Conservation (phyloP, 1,140 invertebrate species). For the Augochlora pura region DNA sequence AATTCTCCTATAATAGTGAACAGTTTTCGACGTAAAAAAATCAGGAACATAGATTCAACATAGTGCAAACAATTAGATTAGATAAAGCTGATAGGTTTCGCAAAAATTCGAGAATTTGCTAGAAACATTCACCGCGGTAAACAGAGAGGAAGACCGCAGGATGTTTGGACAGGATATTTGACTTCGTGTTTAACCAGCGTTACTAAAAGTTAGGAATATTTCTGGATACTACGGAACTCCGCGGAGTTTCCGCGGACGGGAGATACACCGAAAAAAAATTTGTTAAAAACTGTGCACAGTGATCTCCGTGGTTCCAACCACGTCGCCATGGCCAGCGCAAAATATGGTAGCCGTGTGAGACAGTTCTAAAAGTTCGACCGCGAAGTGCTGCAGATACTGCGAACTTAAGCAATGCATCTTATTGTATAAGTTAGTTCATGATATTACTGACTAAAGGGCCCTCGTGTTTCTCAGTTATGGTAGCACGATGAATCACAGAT, state of each 20-base stretch:
- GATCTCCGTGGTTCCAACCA: background rate
- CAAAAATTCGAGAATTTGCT: no score
- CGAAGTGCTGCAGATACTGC: conserved; percentile 5
- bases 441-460: conserved; percentile 25
- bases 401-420: conserved; percentile 29
- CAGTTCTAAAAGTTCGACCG: conserved; percentile 18
- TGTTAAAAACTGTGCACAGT: background rate
- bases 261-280: background rate
- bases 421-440: conserved; percentile 29
- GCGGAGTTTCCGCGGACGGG: background rate
- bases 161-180: no score
- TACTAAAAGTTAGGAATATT: no score
- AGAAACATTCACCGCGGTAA: no score
- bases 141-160: no score
- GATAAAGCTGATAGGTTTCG: no score
- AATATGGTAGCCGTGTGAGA: background rate
- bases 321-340: background rate
- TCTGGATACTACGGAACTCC: no score
- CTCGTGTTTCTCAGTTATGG: conserved; percentile 26
- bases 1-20: no score
- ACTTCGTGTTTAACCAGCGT: no score
- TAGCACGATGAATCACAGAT: conserved; percentile 28
- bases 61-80: no score
- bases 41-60: no score
- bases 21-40: no score